Base-by-base conservation (phyloP, 37 sponge, comb jelly and placozoan genomes). In the Diacarnus erythraeanus region DNA sequence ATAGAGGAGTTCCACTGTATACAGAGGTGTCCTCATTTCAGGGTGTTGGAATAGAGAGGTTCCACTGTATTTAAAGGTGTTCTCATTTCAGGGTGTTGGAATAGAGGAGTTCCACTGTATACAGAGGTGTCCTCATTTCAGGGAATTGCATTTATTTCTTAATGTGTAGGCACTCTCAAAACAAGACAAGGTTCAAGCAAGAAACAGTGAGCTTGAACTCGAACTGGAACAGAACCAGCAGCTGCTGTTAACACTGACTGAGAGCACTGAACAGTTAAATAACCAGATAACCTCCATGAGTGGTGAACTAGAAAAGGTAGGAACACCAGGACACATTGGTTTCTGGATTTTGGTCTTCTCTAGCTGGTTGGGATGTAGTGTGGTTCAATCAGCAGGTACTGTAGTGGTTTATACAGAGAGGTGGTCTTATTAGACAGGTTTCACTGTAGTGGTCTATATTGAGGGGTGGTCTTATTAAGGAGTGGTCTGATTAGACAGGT, bases 251-350 rank as follows among this genome's bases (percentile, higher is more conserved):
- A 47, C 41, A 4, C 54, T 84, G 27, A 75, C 40, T 17, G 86
- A 90, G 60, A 35, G 65, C 22, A 64, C 61, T 58, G 29, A 80
- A 8, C 42, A 59, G 0, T 59, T 80, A 0, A 59, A 22, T 8
- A 71, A 81, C 57, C 76, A 84, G 34, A 69, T 84, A 20, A 30
- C 71, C 18, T 26, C 74, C 26, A 41, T 51, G 67, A 80, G 79
- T 25, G 30, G 66, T 0, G 80, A 84, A 57, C 41, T 69, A 1
- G 43, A 65, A 0, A 75, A 75, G 59, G 90, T 90, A 47, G 21
- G 61, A n/a, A 12, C 31, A 42, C 33, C 22, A n/a, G n/a, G n/a
- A n/a, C n/a, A n/a, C n/a, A n/a, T n/a, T n/a, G 3, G 34, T 75
- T 3, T 56, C 8, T 54, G 41, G 57, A 71, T 20, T n/a, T n/a